Base-by-base conservation (phyloP, 2,888 invertebrate genomes). In the Ophion ellenae region DNA sequence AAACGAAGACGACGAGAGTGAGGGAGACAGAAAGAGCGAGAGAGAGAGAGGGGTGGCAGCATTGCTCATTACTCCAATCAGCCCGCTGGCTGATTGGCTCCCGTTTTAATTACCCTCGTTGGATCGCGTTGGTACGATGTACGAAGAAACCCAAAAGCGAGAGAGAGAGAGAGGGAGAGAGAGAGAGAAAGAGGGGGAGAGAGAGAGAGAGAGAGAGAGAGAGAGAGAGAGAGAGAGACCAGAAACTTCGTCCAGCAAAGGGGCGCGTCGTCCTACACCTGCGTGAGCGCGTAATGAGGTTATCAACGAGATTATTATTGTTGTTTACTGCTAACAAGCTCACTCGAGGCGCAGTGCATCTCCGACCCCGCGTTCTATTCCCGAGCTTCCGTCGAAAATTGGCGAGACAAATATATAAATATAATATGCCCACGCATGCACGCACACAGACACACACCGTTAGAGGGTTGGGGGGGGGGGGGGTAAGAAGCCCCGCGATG, bases 301-400 rank as follows among this genome's bases (percentile, higher is more conserved):
- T 92, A 92, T 91, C 90, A 90, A 88, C 87, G 88, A 87, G 90
- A 92, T 92, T 92, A 92, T 91, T 91, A 91, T 91, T 92, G 89
- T 91, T 92, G 90, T 92, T 92, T 90, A 92, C 90, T 89, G 90
- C 90, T 92, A 90, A 91, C 91, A 91, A 92, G 90, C 89, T 89
- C 88, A 81, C 88, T 87, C 85, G 81, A 78, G 81, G 76, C 83
- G 45, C 36, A n/a, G 66, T 28, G 66, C 59, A 28, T 17, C 47
- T 3, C 4, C 61, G 40, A 20, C 20, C n/a, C 57, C 70, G 63
- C 69, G 83, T 78, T 79, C 74, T 11, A 40, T 74, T 24, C 24
- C 24, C 63, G 20, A 63, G 57, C 11, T 17, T 20, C 32, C 61
- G 71, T 81, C 47, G 32, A 70, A 40, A 66, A 71, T 73, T 66